phyloP scores from a whole-genome alignment of 2,113 vertebrate genomes.

The Platichthys flesus region DNA sequence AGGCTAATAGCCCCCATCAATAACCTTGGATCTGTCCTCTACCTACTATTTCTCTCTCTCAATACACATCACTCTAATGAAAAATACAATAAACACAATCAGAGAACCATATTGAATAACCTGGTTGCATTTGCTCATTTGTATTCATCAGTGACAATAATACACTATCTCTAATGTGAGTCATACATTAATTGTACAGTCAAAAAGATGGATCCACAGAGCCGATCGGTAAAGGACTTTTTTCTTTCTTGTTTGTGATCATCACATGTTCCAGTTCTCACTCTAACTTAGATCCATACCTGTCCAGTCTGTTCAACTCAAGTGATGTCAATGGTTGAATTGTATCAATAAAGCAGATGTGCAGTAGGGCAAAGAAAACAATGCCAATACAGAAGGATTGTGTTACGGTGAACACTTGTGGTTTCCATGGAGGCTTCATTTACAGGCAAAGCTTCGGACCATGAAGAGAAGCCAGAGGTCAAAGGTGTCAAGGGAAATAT shows the following conservation, averaged over 20 bases:
- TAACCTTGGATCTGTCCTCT: constrained; percentile 80
- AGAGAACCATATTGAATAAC: constrained; percentile 71
- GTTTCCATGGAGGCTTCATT: background rate
- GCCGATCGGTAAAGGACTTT: constrained; percentile 1
- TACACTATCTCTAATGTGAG: constrained; percentile 69
- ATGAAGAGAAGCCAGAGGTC: background rate
- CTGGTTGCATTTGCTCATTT: constrained; percentile 62
- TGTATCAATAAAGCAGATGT: background rate
- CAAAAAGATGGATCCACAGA: constrained; percentile 49
- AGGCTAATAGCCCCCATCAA: constrained; percentile 81
- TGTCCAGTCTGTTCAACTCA: constrained; percentile 11
- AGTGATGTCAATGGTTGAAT: background rate
- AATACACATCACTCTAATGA: constrained; percentile 77
- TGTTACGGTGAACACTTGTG: background rate
- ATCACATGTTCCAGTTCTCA: constrained; percentile 14
- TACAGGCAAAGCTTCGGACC: background rate
- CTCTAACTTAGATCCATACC: background rate
- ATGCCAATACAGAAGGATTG: background rate
- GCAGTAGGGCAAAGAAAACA: constrained; percentile 1
- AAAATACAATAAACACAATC: constrained; percentile 81
- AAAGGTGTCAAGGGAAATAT: constrained; percentile 23
- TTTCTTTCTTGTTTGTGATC: constrained; percentile 30
- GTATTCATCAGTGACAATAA: constrained; percentile 77
- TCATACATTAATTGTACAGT: constrained; percentile 63
- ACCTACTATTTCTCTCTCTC: constrained; percentile 65